These are phyloP conservation scores for Parazoanthus darwini DNA, from an alignment of 92 coral and sea anemone genomes.

Conservation along the genomic window DNA sequence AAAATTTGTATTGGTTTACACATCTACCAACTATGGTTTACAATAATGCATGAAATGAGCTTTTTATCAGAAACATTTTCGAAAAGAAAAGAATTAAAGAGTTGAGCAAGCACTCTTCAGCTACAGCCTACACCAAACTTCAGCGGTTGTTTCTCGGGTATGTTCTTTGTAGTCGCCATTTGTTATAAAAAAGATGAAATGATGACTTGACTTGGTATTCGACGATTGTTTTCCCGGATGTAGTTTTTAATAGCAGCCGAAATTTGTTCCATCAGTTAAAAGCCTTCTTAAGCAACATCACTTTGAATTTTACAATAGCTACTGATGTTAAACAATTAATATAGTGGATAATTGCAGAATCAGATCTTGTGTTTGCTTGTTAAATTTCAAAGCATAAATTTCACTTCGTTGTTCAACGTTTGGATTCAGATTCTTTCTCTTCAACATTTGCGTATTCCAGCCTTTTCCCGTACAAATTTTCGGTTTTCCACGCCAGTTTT, in stretches of 20 bases:
- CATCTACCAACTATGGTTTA: too few species aligned
- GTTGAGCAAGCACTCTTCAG: not conserved
- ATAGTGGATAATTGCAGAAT: not conserved
- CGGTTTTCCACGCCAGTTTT: too few species aligned
- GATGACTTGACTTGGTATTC: not conserved
- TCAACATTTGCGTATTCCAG: not conserved
- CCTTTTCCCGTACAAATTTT: too few species aligned
- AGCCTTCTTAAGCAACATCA: not conserved
- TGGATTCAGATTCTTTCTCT: not conserved
- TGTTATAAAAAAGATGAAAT: not conserved
- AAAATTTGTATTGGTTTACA: too few species aligned
- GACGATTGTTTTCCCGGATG: not conserved
- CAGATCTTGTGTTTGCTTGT: not conserved
- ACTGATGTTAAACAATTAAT: not conserved
- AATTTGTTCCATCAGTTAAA: not conserved
- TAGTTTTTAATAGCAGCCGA: not conserved
- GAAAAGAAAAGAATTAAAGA: not conserved
- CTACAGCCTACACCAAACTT: not conserved
- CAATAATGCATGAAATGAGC: too few species aligned
- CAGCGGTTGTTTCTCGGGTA: not conserved
- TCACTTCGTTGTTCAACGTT: not conserved
- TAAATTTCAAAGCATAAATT: slow-evolving; percentile 10
- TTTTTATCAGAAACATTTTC: not conserved
- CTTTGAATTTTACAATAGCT: not conserved
- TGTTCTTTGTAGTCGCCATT: not conserved